Conservation (phyloP, 2,113 vertebrate genomes). For the Pangasianodon gigas region DNA sequence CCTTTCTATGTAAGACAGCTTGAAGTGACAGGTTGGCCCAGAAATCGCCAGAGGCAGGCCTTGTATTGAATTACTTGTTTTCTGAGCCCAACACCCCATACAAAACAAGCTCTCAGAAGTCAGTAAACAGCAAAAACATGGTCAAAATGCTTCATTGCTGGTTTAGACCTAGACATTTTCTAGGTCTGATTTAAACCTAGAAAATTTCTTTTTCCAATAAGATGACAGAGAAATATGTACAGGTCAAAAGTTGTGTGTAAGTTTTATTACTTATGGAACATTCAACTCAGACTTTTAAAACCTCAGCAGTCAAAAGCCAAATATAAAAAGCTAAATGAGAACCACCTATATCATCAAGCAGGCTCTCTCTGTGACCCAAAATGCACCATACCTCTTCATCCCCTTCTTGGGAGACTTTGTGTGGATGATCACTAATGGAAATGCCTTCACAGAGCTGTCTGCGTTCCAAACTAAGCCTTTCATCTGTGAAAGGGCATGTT, state of each 20-base stretch:
- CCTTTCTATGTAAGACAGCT: background rate
- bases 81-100: conserved; percentile 22
- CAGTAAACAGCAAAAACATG: conserved; percentile 18
- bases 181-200: background rate
- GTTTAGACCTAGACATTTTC: background rate
- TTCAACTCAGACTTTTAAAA: background rate
- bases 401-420: background rate
- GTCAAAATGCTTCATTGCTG: background rate
- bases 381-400: background rate
- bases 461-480: background rate
- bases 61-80: conserved; percentile 32
- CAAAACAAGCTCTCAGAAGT: conserved; percentile 1
- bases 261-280: background rate
- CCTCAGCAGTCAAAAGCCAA: background rate
- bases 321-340: background rate
- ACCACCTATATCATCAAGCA: background rate
- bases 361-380: background rate
- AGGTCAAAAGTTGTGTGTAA: conserved; percentile 6
- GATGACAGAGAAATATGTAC: background rate
- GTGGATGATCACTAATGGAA: background rate
- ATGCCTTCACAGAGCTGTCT: background rate
- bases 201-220: background rate
- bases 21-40: conserved; percentile 28
- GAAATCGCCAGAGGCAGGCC: background rate
- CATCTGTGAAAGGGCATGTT: background rate